Evolutionary conservation across 2,888 invertebrate genomes (phyloP).

Genomic region (Cremastobaeus sp.): DNA sequence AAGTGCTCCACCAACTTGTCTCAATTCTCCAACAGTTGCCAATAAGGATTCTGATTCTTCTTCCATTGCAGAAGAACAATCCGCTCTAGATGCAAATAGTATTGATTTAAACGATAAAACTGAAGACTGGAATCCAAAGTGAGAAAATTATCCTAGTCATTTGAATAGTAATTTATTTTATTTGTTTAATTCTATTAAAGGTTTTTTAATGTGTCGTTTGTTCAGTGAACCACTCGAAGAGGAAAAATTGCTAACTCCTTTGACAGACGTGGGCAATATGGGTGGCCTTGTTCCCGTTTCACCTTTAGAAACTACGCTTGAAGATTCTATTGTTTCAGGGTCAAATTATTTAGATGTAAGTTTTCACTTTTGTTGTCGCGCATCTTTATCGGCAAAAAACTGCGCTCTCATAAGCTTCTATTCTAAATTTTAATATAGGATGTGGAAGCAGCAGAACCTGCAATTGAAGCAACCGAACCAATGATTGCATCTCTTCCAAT

Average conservation of each 20-base stretch:
- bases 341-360: constrained; percentile 77
- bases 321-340: constrained; percentile 72
- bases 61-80: constrained; percentile 67
- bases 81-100: constrained; percentile 58
- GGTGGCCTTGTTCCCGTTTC: constrained; percentile 75
- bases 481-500: constrained; percentile 69
- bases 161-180: too few species aligned
- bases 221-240: constrained; percentile 67
- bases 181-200: constrained; percentile 5
- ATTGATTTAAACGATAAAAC: constrained; percentile 62
- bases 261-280: constrained; percentile 72
- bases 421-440: constrained; percentile 64
- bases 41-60: constrained; percentile 75
- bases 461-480: constrained; percentile 71
- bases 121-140: constrained; percentile 68
- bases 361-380: too few species aligned
- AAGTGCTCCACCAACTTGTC: constrained; percentile 83
- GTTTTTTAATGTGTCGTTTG: not conserved
- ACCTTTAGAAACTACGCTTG: constrained; percentile 74
- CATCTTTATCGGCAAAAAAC: too few species aligned
- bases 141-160: constrained; percentile 23
- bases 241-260: constrained; percentile 73
- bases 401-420: too few species aligned
- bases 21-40: constrained; percentile 81
- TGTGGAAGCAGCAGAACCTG: constrained; percentile 71